A percentile compares a stretch with the other conserved stretches of the same genome.
phyloP scores from a whole-genome alignment of 2,113 vertebrate species.

The Dolichallabes microphthalmus region DNA sequence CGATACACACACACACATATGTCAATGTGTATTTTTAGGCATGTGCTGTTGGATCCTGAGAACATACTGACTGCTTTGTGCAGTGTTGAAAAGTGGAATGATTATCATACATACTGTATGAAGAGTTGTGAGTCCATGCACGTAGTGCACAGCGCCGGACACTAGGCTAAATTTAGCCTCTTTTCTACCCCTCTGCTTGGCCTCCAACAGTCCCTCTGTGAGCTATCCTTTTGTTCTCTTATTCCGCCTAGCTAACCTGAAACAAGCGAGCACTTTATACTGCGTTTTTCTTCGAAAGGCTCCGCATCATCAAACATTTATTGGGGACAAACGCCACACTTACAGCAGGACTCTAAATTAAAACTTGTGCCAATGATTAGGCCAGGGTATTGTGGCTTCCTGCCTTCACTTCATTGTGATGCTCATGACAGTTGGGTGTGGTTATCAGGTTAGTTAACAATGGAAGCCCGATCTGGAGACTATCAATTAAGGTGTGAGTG shows the following conservation, averaged over 20 bases:
- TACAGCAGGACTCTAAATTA: slow-evolving; percentile 20
- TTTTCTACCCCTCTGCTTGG: slow-evolving; percentile 21
- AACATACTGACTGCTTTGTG: slow-evolving; percentile 63
- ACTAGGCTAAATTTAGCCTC: slow-evolving; percentile 59
- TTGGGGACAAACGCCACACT: slow-evolving; percentile 4
- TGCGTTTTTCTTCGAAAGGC: background rate
- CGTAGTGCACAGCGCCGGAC: slow-evolving; percentile 55
- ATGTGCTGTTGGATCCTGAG: slow-evolving; percentile 51
- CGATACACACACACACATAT: slow-evolving; percentile 25
- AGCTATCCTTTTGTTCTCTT: slow-evolving; percentile 36
- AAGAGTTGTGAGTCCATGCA: slow-evolving; percentile 55
- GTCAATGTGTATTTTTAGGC: slow-evolving; percentile 63
- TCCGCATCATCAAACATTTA: slow-evolving; percentile 29
- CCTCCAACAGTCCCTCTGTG: slow-evolving; percentile 21
- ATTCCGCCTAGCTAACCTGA: slow-evolving; percentile 9
- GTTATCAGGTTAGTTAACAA: slow-evolving; percentile 23
- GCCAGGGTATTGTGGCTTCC: background rate
- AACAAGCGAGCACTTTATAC: slow-evolving; percentile 26
- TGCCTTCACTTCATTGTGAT: slow-evolving; percentile 12
- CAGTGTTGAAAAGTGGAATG: slow-evolving; percentile 51
- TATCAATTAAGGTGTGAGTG: slow-evolving; percentile 58
- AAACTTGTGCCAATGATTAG: slow-evolving; percentile 1
- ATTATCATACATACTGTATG: slow-evolving; percentile 29
- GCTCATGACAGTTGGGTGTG: background rate
- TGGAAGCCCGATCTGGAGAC: slow-evolving; percentile 53